phyloP scores from a whole-genome alignment of 2,888 invertebrate genomes.

The Deroplatys truncata region DNA sequence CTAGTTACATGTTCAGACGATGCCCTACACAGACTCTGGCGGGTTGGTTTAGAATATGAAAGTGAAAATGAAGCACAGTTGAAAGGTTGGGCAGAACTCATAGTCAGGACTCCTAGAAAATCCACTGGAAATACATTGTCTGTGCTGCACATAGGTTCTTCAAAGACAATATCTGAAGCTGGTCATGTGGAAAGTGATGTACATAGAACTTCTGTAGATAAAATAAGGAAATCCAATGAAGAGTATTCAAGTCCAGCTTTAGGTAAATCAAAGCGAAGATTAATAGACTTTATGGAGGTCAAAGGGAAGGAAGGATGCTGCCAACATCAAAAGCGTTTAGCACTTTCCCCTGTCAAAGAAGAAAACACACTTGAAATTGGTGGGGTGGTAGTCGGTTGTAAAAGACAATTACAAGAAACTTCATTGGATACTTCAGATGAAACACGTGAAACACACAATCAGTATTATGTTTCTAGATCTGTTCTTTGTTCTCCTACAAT shows the following conservation, averaged over 20 bases:
- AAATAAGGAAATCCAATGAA: not conserved
- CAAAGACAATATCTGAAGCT: not conserved
- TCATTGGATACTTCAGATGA: not conserved
- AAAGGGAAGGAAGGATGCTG: not conserved
- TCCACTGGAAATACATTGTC: not conserved
- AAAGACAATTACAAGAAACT: not conserved
- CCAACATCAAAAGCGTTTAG: not conserved
- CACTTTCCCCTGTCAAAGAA: conserved; percentile 42
- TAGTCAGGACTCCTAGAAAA: not conserved
- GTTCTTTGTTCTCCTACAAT: conserved; percentile 55
- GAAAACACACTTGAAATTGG: conserved; percentile 43
- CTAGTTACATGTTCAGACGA: conserved; percentile 83
- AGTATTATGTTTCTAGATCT: not conserved
- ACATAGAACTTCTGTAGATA: not conserved
- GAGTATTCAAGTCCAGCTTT: not conserved
- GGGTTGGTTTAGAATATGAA: conserved; percentile 8
- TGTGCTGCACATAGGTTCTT: not conserved
- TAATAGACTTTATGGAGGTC: not conserved
- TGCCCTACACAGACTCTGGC: conserved; percentile 71
- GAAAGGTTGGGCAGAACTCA: conserved; percentile 12
- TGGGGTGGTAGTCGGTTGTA: conserved; percentile 48
- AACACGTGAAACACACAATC: not conserved
- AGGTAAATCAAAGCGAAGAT: not conserved
- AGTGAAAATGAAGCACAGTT: conserved; percentile 11
- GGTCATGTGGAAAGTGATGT: not conserved